Conservation (phyloP, 2,797 vertebrate genomes). For the Parotocinclus haroldoi region DNA sequence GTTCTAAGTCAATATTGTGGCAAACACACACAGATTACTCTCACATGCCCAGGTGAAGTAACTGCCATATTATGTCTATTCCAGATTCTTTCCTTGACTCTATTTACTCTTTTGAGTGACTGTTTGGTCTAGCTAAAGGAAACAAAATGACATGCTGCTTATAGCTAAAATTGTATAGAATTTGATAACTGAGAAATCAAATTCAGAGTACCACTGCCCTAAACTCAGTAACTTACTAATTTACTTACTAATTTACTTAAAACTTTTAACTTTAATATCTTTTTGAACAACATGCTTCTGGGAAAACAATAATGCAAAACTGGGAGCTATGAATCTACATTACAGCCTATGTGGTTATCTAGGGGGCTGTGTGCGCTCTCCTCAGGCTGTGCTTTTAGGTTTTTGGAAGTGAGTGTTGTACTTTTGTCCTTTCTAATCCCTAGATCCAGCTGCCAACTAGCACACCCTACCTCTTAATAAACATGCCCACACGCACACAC, state of each 20-base stretch:
- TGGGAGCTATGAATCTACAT: not conserved
- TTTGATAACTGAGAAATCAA: no score
- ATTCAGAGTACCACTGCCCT: no score
- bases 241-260: no score
- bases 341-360: not conserved
- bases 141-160: conserved; percentile 13
- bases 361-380: not conserved
- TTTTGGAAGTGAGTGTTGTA: conserved; percentile 1
- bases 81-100: conserved; percentile 36
- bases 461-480: conserved; percentile 21
- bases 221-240: no score
- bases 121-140: conserved; percentile 17
- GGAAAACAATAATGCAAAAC: no score
- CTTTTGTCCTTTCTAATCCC: conserved; percentile 42
- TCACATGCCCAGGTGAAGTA: conserved; percentile 35
- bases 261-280: no score
- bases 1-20: conserved; percentile 26
- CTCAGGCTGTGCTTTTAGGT: conserved; percentile 26
- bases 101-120: conserved; percentile 28
- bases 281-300: no score
- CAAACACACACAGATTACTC: conserved; percentile 33
- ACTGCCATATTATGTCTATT: conserved; percentile 24
- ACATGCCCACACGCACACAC: not conserved
- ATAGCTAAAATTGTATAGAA: not conserved
- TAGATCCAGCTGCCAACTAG: conserved; percentile 10